These are phyloP conservation scores for Pseudorhombus dupliciocellatus DNA, from an alignment of 2,113 vertebrate genomes.

Conservation along the genomic window DNA sequence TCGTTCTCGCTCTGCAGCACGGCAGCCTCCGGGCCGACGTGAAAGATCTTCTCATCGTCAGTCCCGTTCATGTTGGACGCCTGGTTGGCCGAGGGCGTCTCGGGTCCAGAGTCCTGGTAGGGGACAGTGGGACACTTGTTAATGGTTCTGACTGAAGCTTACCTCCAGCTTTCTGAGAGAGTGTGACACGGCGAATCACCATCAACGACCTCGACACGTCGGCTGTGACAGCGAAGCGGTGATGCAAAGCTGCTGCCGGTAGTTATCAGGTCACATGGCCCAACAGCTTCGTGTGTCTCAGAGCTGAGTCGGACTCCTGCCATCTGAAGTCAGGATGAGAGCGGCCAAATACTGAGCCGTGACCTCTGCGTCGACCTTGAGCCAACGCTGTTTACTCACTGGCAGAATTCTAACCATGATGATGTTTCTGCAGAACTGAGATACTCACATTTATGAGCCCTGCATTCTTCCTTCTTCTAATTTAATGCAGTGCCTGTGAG, in stretches of 20 bases:
- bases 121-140: conserved; percentile 1
- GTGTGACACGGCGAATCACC: conserved; percentile 1
- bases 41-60: conserved; percentile 92
- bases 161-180: conserved; percentile 15
- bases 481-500: background rate
- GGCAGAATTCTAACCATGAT: background rate
- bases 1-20: conserved; percentile 91
- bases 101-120: conserved; percentile 85
- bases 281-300: conserved; percentile 39
- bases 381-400: background rate
- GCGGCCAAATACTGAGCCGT: background rate
- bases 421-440: background rate
- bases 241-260: conserved; percentile 43
- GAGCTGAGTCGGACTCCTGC: conserved; percentile 32
- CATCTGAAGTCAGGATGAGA: conserved; percentile 49
- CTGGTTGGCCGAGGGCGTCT: conserved; percentile 86
- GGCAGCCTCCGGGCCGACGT: conserved; percentile 79
- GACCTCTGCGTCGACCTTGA: background rate
- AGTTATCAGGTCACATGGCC: conserved; percentile 52
- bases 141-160: conserved; percentile 11
- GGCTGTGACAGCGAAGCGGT: conserved; percentile 32
- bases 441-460: background rate
- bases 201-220: conserved; percentile 24
- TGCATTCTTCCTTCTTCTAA: background rate
- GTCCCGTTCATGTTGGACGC: conserved; percentile 95